A percentile compares a stretch with the other conserved stretches of the same genome.
Evolutionary conservation across 2,888 invertebrate species (phyloP).

Genomic region (Axea sp.): DNA sequence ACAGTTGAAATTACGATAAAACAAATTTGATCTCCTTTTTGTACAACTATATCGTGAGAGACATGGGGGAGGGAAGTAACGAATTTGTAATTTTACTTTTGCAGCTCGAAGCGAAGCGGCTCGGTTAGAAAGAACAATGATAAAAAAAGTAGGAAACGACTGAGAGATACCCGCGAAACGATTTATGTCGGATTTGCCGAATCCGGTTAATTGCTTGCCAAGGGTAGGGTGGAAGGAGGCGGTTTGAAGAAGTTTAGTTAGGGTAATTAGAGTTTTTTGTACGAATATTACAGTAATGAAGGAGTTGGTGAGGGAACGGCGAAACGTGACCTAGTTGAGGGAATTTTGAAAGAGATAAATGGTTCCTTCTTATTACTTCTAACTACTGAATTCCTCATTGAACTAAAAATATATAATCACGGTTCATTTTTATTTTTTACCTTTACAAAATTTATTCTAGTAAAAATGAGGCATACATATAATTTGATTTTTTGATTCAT

Average conservation of each 20-base stretch:
- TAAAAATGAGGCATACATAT: too few species aligned
- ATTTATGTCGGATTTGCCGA: conserved; percentile 23
- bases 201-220: conserved; percentile 16
- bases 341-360: conserved; percentile 15
- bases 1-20: too few species aligned
- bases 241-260: conserved; percentile 29
- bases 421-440: too few species aligned
- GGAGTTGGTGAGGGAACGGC: not conserved
- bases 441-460: too few species aligned
- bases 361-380: conserved; percentile 10
- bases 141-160: conserved; percentile 3
- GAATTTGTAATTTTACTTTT: not conserved
- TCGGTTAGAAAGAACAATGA: conserved; percentile 4
- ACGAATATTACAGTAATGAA: conserved; percentile 4
- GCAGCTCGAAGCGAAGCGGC: not conserved
- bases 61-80: too few species aligned
- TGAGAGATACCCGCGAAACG: conserved; percentile 12
- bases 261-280: conserved; percentile 33
- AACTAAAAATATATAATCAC: not conserved
- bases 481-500: too few species aligned
- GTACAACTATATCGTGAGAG: too few species aligned
- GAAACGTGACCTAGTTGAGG: conserved; percentile 35
- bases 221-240: not conserved
- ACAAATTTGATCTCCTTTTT: too few species aligned
- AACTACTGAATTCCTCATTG: conserved; percentile 8